A percentile compares a stretch with the other conserved stretches of the same genome.
Conservation (phyloP, 2,797 vertebrate genomes). For the Silurus lanzhouensis region DNA sequence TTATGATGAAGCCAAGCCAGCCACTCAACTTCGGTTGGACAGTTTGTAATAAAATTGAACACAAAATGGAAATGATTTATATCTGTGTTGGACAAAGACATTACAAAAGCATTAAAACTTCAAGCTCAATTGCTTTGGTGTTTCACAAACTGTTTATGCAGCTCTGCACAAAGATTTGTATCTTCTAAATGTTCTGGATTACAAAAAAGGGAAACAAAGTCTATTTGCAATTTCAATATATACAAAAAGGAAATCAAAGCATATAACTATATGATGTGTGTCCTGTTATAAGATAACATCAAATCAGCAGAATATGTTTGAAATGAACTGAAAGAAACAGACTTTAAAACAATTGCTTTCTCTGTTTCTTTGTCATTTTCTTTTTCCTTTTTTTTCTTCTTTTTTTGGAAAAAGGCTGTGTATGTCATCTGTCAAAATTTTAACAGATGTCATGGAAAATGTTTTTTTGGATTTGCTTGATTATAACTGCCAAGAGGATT, state of each 20-base stretch:
- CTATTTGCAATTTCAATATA: neutral
- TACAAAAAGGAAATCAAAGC: neutral
- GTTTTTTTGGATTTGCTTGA: neutral
- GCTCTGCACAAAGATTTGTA: neutral
- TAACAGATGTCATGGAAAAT: neutral
- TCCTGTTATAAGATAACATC: neutral
- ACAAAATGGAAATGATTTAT: neutral
- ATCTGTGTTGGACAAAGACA: neutral
- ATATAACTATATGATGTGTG: neutral
- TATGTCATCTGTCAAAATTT: constrained; percentile 11
- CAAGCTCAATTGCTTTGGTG: neutral
- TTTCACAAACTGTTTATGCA: neutral
- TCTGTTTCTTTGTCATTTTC: too few relatives aligned
- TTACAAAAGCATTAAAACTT: neutral
- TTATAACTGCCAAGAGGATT: neutral
- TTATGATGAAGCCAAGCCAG: neutral
- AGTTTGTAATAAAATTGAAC: neutral
- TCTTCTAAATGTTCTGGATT: neutral
- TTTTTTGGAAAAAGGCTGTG: neutral
- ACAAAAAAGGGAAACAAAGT: neutral
- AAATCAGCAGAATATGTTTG: neutral
- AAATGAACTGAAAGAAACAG: neutral
- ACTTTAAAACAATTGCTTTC: neutral
- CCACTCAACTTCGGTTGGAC: neutral
- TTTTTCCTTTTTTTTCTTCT: too few relatives aligned